Base-by-base conservation (phyloP, 2,888 invertebrate species). In the Synergus laeviventris region DNA sequence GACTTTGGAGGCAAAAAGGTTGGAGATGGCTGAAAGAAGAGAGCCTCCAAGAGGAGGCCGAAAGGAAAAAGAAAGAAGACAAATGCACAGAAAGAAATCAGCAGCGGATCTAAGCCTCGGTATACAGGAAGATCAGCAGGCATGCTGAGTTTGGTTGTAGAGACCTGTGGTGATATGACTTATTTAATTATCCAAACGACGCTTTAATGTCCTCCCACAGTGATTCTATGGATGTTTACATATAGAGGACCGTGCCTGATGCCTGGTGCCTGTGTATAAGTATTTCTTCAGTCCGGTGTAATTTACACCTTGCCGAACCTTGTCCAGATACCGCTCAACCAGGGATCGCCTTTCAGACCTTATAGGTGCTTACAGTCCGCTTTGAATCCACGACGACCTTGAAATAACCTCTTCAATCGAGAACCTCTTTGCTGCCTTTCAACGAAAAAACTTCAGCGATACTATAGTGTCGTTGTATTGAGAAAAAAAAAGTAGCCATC, bases 151-250 rank as follows among this genome's bases (percentile, higher is more conserved):
- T 80, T 84, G 81, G 84, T 85, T 84, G 80, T 85, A 85, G 85
- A 56, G 78, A 76, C 64, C 81, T 77, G 77, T 79, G 82, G 76
- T 82, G 82, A 83, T 86, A 86, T 83, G 86, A 86, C 86, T 86
- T 86, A 86, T 84, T 86, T 86, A 86, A 86, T 86, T 84, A 83
- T 76, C 85, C 82, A 79, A 79, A 79, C 76, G 79, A 79, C 83
- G 81, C 81, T 80, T 82, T 82, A 77, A 84, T 78, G 81, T 70
- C 31, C 73, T 64, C 59, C 78, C 59, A 66, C 36, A 77, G 60
- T n/a, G 31, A 61, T 36, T 61, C 36, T 36, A 38, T 38, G 62
- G 56, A 12, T 56, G 56, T 56, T 56, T 56, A 56, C 56, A 56
- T 18, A 21, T 56, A 24, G 56, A 56, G 56, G 56, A 56, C 56